Evolutionary conservation across 2,888 invertebrate genomes (phyloP).

Genomic region (Heliconius charithonia): DNA sequence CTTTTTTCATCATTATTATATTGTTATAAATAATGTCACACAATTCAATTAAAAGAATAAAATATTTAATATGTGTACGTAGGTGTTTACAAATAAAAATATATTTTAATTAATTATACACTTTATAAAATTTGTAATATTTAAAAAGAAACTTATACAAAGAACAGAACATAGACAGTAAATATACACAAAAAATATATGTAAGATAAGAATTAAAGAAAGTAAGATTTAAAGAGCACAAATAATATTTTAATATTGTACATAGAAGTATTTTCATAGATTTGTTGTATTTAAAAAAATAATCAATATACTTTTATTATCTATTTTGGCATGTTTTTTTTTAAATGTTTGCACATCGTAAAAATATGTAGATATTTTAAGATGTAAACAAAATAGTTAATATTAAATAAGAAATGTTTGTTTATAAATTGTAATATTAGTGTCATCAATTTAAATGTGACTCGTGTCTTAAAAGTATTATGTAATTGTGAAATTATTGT

Average conservation of each 20-base stretch:
- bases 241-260: constrained; percentile 18
- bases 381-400: constrained; percentile 20
- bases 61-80: neutral
- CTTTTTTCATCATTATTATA: neutral
- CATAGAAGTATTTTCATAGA: constrained; percentile 7
- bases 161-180: constrained; percentile 2
- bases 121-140: neutral
- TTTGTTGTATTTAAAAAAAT: constrained; percentile 11
- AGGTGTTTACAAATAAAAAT: neutral
- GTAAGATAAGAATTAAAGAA: too few species aligned
- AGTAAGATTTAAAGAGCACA: constrained; percentile 9
- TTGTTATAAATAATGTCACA: neutral
- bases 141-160: constrained; percentile 13
- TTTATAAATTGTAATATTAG: constrained; percentile 36
- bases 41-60: neutral
- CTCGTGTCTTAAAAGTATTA: constrained; percentile 44
- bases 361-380: constrained; percentile 26
- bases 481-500: constrained; percentile 71
- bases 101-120: neutral
- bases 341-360: neutral
- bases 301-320: neutral
- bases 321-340: constrained; percentile 6
- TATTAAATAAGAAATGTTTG: constrained; percentile 26
- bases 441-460: constrained; percentile 46
- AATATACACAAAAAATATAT: neutral